Percentiles rank a stretch among this genome's conserved stretches.
Evolutionary conservation across 2,113 vertebrate species (phyloP).

Genomic region (Anseranas semipalmata): DNA sequence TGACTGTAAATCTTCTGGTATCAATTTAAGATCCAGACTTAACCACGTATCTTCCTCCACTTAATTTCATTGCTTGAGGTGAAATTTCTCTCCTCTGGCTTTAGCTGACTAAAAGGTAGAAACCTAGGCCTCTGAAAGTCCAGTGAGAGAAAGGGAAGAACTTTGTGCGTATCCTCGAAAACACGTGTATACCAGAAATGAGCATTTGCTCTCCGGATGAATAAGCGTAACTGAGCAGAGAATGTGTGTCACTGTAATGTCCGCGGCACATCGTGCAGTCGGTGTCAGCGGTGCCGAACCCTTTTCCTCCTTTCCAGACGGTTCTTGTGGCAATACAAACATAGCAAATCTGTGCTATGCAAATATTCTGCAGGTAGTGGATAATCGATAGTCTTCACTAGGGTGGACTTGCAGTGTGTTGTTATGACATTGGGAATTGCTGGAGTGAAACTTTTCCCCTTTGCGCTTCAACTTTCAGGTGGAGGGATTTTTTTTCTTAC

Average conservation of each 20-base stretch:
- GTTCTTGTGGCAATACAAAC: background rate
- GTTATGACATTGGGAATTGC: background rate
- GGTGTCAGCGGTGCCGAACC: background rate
- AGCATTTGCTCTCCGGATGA: background rate
- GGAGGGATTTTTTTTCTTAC: background rate
- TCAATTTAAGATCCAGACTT: background rate
- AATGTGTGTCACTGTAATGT: fast-evolving
- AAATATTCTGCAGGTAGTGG: background rate
- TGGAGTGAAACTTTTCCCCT: background rate
- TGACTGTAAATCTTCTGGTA: background rate
- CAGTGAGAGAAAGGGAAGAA: background rate
- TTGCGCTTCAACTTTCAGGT: background rate
- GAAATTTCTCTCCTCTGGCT: background rate
- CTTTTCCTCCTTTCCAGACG: background rate
- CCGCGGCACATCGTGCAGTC: background rate
- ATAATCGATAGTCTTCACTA: background rate
- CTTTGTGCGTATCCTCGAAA: background rate
- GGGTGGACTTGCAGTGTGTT: background rate
- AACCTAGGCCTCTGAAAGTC: background rate
- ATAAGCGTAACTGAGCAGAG: fast-evolving
- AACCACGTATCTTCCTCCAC: background rate
- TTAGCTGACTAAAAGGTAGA: background rate
- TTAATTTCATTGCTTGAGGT: background rate
- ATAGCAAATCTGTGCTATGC: background rate
- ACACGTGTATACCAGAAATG: fast-evolving